Conservation (phyloP, 2,797 vertebrate genomes). For the Spinus olivaceus region DNA sequence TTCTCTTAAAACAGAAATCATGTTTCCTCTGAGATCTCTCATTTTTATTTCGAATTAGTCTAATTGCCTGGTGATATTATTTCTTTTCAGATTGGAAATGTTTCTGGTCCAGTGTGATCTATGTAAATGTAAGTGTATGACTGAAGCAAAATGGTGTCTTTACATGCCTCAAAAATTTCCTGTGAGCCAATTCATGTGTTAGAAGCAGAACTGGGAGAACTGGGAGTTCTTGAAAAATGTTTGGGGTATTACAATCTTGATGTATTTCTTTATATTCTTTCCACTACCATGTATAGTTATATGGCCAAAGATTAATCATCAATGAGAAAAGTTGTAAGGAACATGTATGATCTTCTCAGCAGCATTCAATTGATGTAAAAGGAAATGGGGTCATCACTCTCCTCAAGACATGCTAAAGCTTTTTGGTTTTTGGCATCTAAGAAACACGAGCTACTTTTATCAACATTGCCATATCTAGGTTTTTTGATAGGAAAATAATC, state of each 20-base stretch:
- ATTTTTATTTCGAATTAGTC: not conserved
- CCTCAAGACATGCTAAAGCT: not conserved
- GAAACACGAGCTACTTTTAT: not conserved
- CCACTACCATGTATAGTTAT: not conserved
- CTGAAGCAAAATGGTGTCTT: not conserved
- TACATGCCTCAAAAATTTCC: not conserved
- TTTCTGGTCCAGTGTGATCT: not conserved
- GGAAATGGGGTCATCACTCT: accelerated
- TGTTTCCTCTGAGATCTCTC: not conserved
- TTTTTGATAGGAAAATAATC: not conserved
- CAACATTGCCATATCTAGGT: not conserved
- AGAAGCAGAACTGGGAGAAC: not conserved
- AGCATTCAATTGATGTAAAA: not conserved
- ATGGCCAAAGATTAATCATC: not conserved
- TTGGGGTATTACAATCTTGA: not conserved
- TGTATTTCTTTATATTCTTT: not conserved
- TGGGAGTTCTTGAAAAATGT: not conserved
- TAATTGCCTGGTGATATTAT: not conserved
- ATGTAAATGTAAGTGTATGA: not conserved
- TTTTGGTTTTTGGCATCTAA: not conserved
- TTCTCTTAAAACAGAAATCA: not conserved
- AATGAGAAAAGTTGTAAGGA: not conserved
- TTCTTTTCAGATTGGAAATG: not conserved
- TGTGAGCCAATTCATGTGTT: not conserved
- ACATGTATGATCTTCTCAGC: not conserved